phyloP scores from a whole-genome alignment of 2,888 invertebrate species.

The Phaedon cochleariae region DNA sequence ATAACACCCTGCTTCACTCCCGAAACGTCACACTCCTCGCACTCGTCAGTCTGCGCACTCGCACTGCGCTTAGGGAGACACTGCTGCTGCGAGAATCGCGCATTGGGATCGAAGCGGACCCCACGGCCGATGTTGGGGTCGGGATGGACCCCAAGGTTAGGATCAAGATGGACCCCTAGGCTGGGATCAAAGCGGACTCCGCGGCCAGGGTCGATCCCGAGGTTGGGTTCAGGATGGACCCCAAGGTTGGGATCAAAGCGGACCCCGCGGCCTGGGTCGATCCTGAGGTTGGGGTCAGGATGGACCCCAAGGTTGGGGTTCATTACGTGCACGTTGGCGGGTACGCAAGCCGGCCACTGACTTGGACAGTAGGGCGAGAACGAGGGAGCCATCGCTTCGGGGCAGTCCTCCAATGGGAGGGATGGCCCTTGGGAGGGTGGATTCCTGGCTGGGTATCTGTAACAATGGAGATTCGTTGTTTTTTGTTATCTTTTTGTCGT shows the following conservation, averaged over 20 bases:
- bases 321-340: slow-evolving; percentile 56
- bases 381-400: slow-evolving; percentile 65
- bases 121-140: background rate
- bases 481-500: no score
- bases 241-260: slow-evolving; percentile 18
- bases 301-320: slow-evolving; percentile 30
- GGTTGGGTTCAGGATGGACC: background rate
- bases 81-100: background rate
- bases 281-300: background rate
- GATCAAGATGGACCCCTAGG: no score
- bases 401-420: slow-evolving; percentile 22
- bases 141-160: slow-evolving; percentile 22
- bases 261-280: background rate
- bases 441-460: slow-evolving; percentile 69
- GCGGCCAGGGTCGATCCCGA: background rate
- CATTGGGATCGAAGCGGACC: background rate
- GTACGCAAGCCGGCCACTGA: slow-evolving; percentile 66
- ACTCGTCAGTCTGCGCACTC: slow-evolving; percentile 54
- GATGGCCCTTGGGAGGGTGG: slow-evolving; percentile 66
- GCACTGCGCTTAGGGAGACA: slow-evolving; percentile 46
- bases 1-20: slow-evolving; percentile 14
- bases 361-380: slow-evolving; percentile 60
- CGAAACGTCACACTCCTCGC: slow-evolving; percentile 36
- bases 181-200: background rate
- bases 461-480: no score